A percentile compares a stretch with the other conserved stretches of the same genome.
Evolutionary conservation across 2,888 invertebrate species (phyloP).

Genomic region (Campaea margaritaria): DNA sequence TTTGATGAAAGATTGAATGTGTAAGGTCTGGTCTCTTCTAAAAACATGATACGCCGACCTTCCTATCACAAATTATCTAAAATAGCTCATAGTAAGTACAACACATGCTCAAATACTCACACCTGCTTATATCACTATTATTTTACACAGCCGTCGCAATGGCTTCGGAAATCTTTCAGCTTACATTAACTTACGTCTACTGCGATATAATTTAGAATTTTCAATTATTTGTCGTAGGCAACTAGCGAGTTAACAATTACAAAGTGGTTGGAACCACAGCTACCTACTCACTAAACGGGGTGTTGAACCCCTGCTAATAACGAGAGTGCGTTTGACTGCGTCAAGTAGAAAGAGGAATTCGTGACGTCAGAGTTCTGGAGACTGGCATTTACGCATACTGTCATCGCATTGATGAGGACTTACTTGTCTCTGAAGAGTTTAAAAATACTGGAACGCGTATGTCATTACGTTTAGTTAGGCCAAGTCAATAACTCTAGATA

Average conservation of each 20-base stretch:
- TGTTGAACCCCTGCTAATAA: neutral
- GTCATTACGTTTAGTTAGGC: neutral
- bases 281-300: slow-evolving; percentile 13
- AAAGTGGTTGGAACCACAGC: slow-evolving; percentile 24
- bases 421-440: no score
- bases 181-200: slow-evolving; percentile 30
- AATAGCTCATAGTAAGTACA: slow-evolving; percentile 21
- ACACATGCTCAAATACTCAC: slow-evolving; percentile 7
- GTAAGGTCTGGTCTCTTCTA: neutral
- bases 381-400: no score
- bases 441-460: no score
- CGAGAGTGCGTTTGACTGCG: neutral
- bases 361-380: no score
- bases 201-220: slow-evolving; percentile 36
- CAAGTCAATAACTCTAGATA: no score
- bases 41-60: slow-evolving; percentile 20
- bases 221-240: slow-evolving; percentile 42
- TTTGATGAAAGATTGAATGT: no score
- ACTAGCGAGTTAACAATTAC: slow-evolving; percentile 41
- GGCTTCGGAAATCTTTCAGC: slow-evolving; percentile 29
- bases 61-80: slow-evolving; percentile 20
- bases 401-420: no score
- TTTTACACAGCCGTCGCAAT: slow-evolving; percentile 38
- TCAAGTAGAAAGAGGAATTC: slow-evolving; percentile 1
- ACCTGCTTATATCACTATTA: slow-evolving; percentile 22